Percentiles rank a stretch among this genome's conserved stretches.
Evolutionary conservation across 2,888 invertebrate species (phyloP).

Genomic region (Dicranocentrus wangi): DNA sequence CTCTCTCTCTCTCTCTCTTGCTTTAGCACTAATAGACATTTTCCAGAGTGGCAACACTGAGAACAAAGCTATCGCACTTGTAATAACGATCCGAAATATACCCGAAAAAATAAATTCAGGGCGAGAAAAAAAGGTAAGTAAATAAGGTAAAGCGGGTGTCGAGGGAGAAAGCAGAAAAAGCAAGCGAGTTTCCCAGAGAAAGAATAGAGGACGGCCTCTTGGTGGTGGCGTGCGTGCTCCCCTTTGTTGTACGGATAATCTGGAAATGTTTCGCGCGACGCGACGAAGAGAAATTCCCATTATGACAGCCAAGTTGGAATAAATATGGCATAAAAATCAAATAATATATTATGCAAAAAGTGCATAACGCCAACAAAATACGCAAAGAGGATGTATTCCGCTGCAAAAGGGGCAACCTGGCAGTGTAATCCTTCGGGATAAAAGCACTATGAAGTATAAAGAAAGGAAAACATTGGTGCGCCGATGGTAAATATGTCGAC

Average conservation of each 20-base stretch:
- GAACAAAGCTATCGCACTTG: too few relatives aligned
- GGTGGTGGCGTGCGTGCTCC: neutral
- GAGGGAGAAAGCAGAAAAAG: too few relatives aligned
- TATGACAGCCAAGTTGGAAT: constrained; percentile 8
- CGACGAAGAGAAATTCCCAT: constrained; percentile 5
- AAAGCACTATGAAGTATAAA: too few relatives aligned
- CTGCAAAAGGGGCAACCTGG: too few relatives aligned
- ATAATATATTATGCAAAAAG: constrained; percentile 12
- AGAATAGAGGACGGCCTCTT: neutral
- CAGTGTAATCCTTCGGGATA: neutral
- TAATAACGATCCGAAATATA: too few relatives aligned
- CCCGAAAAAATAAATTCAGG: constrained; percentile 6
- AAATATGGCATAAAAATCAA: constrained; percentile 12
- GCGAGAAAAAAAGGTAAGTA: constrained; percentile 15
- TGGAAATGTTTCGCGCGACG: neutral
- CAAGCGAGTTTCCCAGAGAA: neutral
- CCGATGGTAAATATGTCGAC: too few relatives aligned
- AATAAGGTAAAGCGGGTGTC: neutral
- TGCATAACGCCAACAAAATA: neutral
- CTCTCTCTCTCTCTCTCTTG: too few relatives aligned
- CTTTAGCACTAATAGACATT: too few relatives aligned
- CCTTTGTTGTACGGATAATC: constrained; percentile 24
- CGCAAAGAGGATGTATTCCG: too few relatives aligned
- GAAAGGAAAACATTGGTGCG: too few relatives aligned
- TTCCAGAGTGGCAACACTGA: too few relatives aligned